These are phyloP conservation scores for Thelaira solivaga DNA, from an alignment of 2,888 invertebrate species.

Conservation along the genomic window DNA sequence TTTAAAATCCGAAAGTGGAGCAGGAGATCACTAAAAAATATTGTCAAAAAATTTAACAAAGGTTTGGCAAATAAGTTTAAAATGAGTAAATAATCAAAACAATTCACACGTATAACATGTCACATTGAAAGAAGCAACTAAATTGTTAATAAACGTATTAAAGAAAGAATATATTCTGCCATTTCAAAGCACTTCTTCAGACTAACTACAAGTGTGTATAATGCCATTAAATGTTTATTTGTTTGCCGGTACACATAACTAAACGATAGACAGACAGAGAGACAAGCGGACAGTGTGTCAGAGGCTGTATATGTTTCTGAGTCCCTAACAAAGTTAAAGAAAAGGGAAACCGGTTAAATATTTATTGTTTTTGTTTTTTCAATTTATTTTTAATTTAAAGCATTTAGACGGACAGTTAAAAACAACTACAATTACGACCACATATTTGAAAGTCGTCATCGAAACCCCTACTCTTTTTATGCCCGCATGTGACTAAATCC, in stretches of 20 bases:
- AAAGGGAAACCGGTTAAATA: slow-evolving; percentile 29
- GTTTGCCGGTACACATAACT: neutral
- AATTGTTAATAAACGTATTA: slow-evolving; percentile 20
- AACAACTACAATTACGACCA: slow-evolving; percentile 20
- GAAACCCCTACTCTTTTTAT: slow-evolving; percentile 2
- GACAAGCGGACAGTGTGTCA: slow-evolving; percentile 23
- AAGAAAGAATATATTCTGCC: neutral
- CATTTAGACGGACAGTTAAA: neutral
- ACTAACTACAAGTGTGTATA: slow-evolving; percentile 26
- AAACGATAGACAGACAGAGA: slow-evolving; percentile 24
- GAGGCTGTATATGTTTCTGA: slow-evolving; percentile 9
- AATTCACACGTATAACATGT: too few relatives aligned
- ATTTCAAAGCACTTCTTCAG: slow-evolving; percentile 9
- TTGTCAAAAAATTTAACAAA: too few relatives aligned
- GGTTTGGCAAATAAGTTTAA: too few relatives aligned
- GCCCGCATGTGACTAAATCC: slow-evolving; percentile 26
- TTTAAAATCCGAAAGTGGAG: too few relatives aligned
- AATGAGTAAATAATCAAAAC: too few relatives aligned
- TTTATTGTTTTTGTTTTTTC: too few relatives aligned
- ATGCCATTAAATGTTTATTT: slow-evolving; percentile 30
- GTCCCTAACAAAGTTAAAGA: slow-evolving; percentile 26
- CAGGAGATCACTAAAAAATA: too few relatives aligned
- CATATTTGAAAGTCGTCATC: slow-evolving; percentile 38
- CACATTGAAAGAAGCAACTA: slow-evolving; percentile 31
- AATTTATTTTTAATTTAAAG: slow-evolving; percentile 48